Percentiles rank a stretch among this genome's conserved stretches.
Evolutionary conservation across 2,888 invertebrate species (phyloP).

Genomic region (Drosophila paranaensis): DNA sequence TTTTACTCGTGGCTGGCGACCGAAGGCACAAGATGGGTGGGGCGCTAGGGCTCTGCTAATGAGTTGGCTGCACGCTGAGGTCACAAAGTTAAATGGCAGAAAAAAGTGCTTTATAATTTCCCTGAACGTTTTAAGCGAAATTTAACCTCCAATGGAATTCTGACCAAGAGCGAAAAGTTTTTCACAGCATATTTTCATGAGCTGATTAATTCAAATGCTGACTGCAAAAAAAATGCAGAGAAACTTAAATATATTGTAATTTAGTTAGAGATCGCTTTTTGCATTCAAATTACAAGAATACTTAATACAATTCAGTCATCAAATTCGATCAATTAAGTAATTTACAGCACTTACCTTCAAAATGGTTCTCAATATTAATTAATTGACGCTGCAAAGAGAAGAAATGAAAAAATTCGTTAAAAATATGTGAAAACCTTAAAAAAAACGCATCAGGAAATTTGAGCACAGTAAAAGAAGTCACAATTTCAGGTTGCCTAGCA

Average conservation of each 20-base stretch:
- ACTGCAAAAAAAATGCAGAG: neutral
- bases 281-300: neutral
- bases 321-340: slow-evolving; percentile 10
- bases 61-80: slow-evolving; percentile 20
- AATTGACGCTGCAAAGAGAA: slow-evolving; percentile 44
- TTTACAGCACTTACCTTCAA: slow-evolving; percentile 49
- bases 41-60: slow-evolving; percentile 20
- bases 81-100: slow-evolving; percentile 28
- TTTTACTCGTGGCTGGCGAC: neutral
- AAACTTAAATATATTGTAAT: neutral
- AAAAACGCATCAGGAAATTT: slow-evolving; percentile 36
- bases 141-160: neutral
- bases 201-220: neutral
- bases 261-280: neutral
- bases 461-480: slow-evolving; percentile 8
- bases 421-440: slow-evolving; percentile 23
- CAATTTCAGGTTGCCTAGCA: slow-evolving; percentile 28
- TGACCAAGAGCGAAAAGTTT: neutral
- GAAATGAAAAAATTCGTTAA: slow-evolving; percentile 25
- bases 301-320: neutral
- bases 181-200: neutral
- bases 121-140: neutral
- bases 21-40: neutral
- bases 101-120: slow-evolving; percentile 11
- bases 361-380: slow-evolving; percentile 18